Evolutionary conservation across 2,888 invertebrate genomes (phyloP), one percentile per base, ranked within the genome.

Genomic region (Yponomeuta plumbellus): DNA sequence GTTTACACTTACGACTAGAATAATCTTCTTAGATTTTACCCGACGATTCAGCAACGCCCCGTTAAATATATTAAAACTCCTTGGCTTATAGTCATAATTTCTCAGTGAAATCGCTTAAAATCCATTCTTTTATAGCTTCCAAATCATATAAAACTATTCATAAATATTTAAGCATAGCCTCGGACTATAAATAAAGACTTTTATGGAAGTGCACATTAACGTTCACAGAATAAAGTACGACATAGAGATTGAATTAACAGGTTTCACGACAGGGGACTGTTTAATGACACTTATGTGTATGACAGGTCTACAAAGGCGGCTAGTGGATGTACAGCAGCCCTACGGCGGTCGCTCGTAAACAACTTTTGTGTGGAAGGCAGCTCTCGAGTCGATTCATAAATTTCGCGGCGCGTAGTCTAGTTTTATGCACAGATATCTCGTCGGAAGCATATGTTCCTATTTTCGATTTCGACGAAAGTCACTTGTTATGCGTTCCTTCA

Each of bases 361-460:
- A 86, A 89, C 83, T 84, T 88, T 87, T 86, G 88, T 86, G 86
- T 87, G 84, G 89, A 90, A 88, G 88, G 88, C 88, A 86, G 83
- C 84, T 83, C 83, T 79, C 78, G 72, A 77, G 80, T 77, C 81
- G 86, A 86, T 88, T 88, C 88, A 90, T 90, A 90, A 89, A 89
- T 88, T 86, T 84, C 77, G 79, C 83, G 76, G 84, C 85, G 85
- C 84, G 84, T 83, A 86, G 83, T 85, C 88, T 87, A 86, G 87
- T 86, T 88, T 86, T 87, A 86, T 84, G 82, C 79, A 82, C 77
- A 34, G 84, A 88, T 87, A 83, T 83, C n/a, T n/a, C n/a, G n/a
- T n/a, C n/a, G n/a, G n/a, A n/a, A n/a, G n/a, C n/a, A 34, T 34
- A 34, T 10, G 34, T 34, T 34, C 34, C 34, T 34, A 34, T n/a